Evolutionary conservation across 2,888 invertebrate species (phyloP).

Genomic region (Synergus gifuensis): DNA sequence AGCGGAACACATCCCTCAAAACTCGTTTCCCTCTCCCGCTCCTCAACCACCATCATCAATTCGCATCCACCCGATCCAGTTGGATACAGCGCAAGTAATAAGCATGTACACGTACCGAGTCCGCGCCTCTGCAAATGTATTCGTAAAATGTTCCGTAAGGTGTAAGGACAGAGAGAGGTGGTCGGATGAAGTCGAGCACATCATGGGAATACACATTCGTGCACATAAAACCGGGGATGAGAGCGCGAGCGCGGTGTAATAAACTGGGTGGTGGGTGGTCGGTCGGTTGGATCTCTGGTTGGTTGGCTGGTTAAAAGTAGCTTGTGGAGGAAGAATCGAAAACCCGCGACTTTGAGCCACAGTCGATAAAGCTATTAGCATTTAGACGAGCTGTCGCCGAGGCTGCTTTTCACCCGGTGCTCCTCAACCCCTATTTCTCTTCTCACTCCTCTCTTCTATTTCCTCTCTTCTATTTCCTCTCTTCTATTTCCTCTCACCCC

Average conservation of each 20-base stretch:
- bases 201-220: slow-evolving; percentile 47
- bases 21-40: slow-evolving; percentile 6
- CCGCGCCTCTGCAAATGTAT: not conserved
- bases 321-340: slow-evolving; percentile 52
- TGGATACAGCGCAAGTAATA: slow-evolving; percentile 17
- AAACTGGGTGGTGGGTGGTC: slow-evolving; percentile 53
- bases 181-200: slow-evolving; percentile 51
- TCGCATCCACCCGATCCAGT: slow-evolving; percentile 2
- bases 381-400: slow-evolving; percentile 77
- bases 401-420: slow-evolving; percentile 53
- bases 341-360: slow-evolving; percentile 57
- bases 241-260: slow-evolving; percentile 51
- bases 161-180: slow-evolving; percentile 42
- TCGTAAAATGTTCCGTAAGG: slow-evolving; percentile 33
- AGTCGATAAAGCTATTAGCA: slow-evolving; percentile 78
- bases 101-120: slow-evolving; percentile 32
- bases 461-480: slow-evolving; percentile 44
- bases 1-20: slow-evolving; percentile 21
- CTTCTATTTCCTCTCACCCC: slow-evolving; percentile 44
- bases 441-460: slow-evolving; percentile 47
- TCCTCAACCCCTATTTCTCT: slow-evolving; percentile 47
- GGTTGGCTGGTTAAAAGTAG: slow-evolving; percentile 47
- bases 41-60: slow-evolving; percentile 19
- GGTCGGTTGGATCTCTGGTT: slow-evolving; percentile 46
- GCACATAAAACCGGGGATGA: slow-evolving; percentile 55